A percentile compares a stretch with the other conserved stretches of the same genome.
Evolutionary conservation across 2,797 vertebrate genomes (phyloP).

Genomic region (Esox lucius): DNA sequence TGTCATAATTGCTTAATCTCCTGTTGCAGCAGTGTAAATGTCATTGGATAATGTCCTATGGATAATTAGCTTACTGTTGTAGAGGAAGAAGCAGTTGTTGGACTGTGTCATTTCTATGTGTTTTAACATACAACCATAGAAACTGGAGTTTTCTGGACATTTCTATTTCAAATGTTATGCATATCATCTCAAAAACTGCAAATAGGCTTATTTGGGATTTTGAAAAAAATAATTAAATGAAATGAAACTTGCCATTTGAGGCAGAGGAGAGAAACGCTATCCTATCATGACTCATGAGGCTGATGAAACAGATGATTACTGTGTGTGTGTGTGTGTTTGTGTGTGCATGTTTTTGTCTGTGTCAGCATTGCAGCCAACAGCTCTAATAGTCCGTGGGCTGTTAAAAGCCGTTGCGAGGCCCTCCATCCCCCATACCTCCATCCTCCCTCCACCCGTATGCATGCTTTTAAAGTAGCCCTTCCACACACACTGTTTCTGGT

Average conservation of each 20-base stretch:
- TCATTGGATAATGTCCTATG: not conserved
- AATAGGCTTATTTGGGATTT: slow-evolving; percentile 18
- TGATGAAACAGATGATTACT: slow-evolving; percentile 55
- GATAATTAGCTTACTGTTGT: not conserved
- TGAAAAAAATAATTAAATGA: slow-evolving; percentile 19
- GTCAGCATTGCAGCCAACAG: no score
- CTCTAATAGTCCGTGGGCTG: slow-evolving; percentile 60
- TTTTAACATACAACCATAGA: not conserved
- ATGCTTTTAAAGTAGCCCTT: slow-evolving; percentile 68
- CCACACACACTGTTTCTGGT: slow-evolving; percentile 63
- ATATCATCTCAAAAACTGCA: slow-evolving; percentile 23
- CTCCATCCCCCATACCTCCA: not conserved
- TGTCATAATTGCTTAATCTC: not conserved
- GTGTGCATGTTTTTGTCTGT: not conserved
- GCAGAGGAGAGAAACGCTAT: slow-evolving; percentile 27
- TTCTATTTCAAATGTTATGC: slow-evolving; percentile 9
- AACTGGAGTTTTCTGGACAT: slow-evolving; percentile 15
- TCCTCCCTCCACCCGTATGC: slow-evolving; percentile 35
- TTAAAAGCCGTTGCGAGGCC: slow-evolving; percentile 42
- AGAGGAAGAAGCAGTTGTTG: not conserved
- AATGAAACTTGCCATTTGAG: slow-evolving; percentile 12
- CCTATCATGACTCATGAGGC: slow-evolving; percentile 48
- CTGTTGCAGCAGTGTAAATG: not conserved
- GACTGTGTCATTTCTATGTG: not conserved
- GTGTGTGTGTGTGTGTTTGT: slow-evolving; percentile 27